Conservation (phyloP, 1,140 invertebrate species). For the Drosophila ambigua region DNA sequence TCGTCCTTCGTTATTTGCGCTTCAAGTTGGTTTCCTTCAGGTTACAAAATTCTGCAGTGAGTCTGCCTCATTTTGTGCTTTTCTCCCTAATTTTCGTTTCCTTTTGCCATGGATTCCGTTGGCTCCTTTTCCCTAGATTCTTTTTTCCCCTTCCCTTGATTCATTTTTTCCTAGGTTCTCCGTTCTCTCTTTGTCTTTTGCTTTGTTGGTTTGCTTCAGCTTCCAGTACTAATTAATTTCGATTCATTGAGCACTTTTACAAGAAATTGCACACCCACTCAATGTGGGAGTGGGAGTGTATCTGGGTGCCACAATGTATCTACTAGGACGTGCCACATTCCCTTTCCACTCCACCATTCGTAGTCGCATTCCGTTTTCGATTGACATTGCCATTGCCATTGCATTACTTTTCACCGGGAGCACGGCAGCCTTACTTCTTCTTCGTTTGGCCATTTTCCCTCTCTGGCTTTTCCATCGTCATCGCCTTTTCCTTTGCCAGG, state of each 20-base stretch:
- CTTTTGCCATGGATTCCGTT: slow-evolving; percentile 7
- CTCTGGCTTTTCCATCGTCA: slow-evolving; percentile 25
- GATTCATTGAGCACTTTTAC: slow-evolving; percentile 82
- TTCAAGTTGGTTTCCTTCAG: slow-evolving; percentile 72
- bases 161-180: slow-evolving; percentile 6
- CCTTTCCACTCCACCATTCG: slow-evolving; percentile 1
- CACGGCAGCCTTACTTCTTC: slow-evolving; percentile 49
- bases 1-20: slow-evolving; percentile 65
- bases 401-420: slow-evolving; percentile 64
- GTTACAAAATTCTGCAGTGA: slow-evolving; percentile 68
- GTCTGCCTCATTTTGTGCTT: slow-evolving; percentile 22
- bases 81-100: slow-evolving; percentile 12
- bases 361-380: slow-evolving; percentile 22
- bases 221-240: slow-evolving; percentile 80
- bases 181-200: slow-evolving; percentile 23
- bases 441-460: slow-evolving; percentile 16
- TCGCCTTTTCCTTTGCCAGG: slow-evolving; percentile 27
- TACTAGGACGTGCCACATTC: slow-evolving; percentile 39
- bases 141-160: no score
- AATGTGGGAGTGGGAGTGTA: neutral
- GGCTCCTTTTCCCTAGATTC: no score
- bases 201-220: slow-evolving; percentile 55
- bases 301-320: slow-evolving; percentile 35
- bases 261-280: slow-evolving; percentile 79
- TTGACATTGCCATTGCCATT: slow-evolving; percentile 62